These are phyloP conservation scores for Folsomia candida DNA, from an alignment of 2,888 invertebrate genomes.

Conservation along the genomic window DNA sequence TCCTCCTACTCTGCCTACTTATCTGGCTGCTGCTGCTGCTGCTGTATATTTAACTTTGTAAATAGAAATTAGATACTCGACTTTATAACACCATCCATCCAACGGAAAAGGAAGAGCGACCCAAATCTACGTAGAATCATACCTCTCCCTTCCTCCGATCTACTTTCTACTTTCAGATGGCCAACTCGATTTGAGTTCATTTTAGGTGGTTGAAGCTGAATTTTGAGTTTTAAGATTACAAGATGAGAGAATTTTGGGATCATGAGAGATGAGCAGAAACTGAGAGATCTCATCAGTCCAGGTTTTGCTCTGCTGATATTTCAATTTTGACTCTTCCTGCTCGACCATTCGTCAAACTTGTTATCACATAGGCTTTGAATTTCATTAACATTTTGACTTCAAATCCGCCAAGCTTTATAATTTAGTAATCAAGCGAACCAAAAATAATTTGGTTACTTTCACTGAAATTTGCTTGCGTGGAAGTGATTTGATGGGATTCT, in stretches of 20 bases:
- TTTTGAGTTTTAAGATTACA: not conserved
- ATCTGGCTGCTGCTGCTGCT: too few relatives aligned
- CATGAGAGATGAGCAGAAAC: not conserved
- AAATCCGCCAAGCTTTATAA: not conserved
- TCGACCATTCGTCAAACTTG: not conserved
- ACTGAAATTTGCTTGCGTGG: too few relatives aligned
- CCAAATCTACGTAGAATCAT: not conserved
- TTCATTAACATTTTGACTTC: not conserved
- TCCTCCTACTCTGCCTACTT: not conserved
- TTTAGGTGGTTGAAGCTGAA: not conserved
- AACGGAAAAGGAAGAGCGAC: too few relatives aligned
- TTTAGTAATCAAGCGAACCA: not conserved
- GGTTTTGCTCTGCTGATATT: not conserved
- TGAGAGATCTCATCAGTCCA: not conserved
- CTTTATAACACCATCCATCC: not conserved
- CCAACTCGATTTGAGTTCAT: not conserved
- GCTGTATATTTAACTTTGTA: not conserved
- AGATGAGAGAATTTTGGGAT: not conserved
- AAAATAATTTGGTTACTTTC: not conserved
- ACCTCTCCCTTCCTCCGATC: not conserved
- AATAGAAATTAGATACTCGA: not conserved
- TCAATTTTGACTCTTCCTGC: not conserved
- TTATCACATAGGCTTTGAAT: not conserved
- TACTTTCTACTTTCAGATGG: not conserved
- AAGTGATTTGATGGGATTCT: too few relatives aligned